Evolutionary conservation across 2,113 vertebrate genomes (phyloP).

Genomic region (Ptyas mucosa): DNA sequence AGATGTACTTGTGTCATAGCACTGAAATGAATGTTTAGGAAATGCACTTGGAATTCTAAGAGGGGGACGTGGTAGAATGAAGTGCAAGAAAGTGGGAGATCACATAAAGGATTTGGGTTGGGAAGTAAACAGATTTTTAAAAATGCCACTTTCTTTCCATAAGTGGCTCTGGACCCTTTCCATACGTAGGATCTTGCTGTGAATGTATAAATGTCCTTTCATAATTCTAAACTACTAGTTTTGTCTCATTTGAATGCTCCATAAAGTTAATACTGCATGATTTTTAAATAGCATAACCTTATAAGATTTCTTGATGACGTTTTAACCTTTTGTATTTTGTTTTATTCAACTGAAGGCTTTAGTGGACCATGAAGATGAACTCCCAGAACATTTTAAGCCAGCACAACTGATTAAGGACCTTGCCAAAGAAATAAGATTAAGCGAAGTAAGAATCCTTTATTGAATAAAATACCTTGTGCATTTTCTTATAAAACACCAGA

Average conservation of each 20-base stretch:
- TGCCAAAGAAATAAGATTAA: constrained; percentile 96
- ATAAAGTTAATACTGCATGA: not conserved
- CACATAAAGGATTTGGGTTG: not conserved
- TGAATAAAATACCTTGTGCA: not conserved
- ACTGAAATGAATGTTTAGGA: not conserved
- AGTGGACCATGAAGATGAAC: constrained; percentile 94
- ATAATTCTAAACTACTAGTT: not conserved
- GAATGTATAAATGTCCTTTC: not conserved
- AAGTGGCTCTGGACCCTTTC: not conserved
- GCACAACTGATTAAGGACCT: constrained; percentile 98
- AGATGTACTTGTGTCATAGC: not conserved
- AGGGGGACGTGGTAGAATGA: not conserved
- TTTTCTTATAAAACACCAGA: not conserved
- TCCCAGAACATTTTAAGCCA: constrained; percentile 97
- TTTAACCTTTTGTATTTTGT: not conserved
- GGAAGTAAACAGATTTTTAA: not conserved
- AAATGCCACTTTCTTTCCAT: not conserved
- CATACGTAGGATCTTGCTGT: not conserved
- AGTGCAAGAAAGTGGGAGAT: not conserved
- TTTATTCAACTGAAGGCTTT: constrained; percentile 79
- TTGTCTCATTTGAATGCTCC: not conserved
- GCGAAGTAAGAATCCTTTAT: constrained; percentile 78
- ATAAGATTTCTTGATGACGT: accelerated
- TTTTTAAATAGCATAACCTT: not conserved
- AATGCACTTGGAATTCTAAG: not conserved